phyloP scores from a whole-genome alignment of 1,140 invertebrate species.

The Doryteuthis pealeii region DNA sequence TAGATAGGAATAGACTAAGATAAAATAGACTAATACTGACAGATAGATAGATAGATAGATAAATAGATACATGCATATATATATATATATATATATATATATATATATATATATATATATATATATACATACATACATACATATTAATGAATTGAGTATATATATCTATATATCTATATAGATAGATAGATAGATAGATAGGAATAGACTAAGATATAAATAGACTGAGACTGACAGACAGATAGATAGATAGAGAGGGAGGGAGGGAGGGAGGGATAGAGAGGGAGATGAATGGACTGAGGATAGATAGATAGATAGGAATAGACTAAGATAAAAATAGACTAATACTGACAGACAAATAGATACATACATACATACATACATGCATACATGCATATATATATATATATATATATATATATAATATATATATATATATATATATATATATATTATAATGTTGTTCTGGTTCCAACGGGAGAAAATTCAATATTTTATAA shows the following conservation, averaged over 20 bases:
- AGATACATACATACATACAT: neutral
- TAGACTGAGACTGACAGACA: neutral
- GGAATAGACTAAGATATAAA: too few relatives aligned
- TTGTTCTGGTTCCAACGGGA: too few relatives aligned
- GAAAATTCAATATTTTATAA: too few relatives aligned
- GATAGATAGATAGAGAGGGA: neutral
- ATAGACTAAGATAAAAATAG: too few relatives aligned
- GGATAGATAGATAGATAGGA: too few relatives aligned
- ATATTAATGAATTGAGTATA: neutral
- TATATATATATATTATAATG: neutral
- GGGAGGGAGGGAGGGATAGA: too few relatives aligned
- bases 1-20: too few relatives aligned
- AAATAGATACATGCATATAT: neutral
- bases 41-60: neutral
- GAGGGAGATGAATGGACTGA: too few relatives aligned
- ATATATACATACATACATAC: neutral
- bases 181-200: too few relatives aligned
- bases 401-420: slow-evolving; percentile 7
- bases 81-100: slow-evolving; percentile 3
- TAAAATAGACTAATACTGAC: neutral
- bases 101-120: neutral
- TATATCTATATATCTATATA: neutral
- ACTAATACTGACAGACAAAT: neutral
- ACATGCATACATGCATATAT: neutral
- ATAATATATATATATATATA: neutral